phyloP scores from a whole-genome alignment of 1,140 invertebrate species.

The Apis mellifera region Amel_HAv3.1 CM009932.2:11782501-11783000 shows the following conservation, averaged over 20 bases:
- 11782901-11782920: not conserved
- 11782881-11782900: conserved; percentile 56
- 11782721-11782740: conserved; percentile 76
- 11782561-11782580: too few relatives aligned
- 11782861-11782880: conserved; percentile 70
- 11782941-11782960: not conserved
- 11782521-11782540: too few relatives aligned
- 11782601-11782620: conserved; percentile 11
- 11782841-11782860: conserved; percentile 75
- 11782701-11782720: conserved; percentile 68
- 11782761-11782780: conserved; percentile 81
- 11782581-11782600: too few relatives aligned
- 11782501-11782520: not conserved
- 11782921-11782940: not conserved
- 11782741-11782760: conserved; percentile 79
- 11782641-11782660: not conserved
- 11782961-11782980: not conserved
- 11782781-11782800: conserved; percentile 77
- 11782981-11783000: conserved; percentile 13
- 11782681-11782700: too few relatives aligned
- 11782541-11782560: too few relatives aligned
- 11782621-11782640: conserved; percentile 33
- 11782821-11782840: conserved; percentile 71
- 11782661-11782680: not conserved
- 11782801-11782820: conserved; percentile 79